Evolutionary conservation across 1,140 invertebrate genomes (phyloP).

Genomic region (Cecropterus lyciades): DNA sequence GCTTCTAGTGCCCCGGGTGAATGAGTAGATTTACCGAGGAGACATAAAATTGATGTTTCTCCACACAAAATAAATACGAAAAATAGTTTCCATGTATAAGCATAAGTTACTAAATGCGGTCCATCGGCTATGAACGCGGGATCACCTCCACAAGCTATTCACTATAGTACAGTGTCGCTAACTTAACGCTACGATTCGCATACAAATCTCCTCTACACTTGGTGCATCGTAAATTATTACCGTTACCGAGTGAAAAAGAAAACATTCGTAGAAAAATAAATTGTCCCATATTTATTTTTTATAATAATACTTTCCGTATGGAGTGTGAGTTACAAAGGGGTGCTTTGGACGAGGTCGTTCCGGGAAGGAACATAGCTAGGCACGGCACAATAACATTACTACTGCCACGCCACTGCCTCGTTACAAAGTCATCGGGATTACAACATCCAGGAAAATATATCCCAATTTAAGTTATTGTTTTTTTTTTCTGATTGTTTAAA

Average conservation of each 20-base stretch:
- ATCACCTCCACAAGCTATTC: constrained; percentile 41
- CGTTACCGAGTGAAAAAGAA: constrained; percentile 49
- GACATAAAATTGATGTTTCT: not conserved
- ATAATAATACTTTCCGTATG: constrained; percentile 51
- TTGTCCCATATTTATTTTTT: constrained; percentile 47
- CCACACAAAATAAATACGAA: constrained; percentile 1
- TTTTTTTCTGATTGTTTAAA: no score
- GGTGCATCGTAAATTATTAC: constrained; percentile 49
- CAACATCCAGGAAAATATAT: no score
- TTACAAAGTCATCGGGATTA: no score
- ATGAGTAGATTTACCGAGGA: not conserved
- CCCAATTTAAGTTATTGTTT: no score
- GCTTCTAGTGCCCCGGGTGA: constrained; percentile 8
- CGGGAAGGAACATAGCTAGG: constrained; percentile 18
- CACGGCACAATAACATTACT: not conserved
- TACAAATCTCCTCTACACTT: constrained; percentile 56
- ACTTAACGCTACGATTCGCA: constrained; percentile 50
- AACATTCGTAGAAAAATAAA: constrained; percentile 72
- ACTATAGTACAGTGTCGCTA: constrained; percentile 46
- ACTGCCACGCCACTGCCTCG: no score
- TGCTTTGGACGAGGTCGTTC: constrained; percentile 31
- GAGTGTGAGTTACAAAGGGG: constrained; percentile 45
- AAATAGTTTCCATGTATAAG: constrained; percentile 9
- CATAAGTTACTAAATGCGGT: constrained; percentile 2
- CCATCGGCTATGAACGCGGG: constrained; percentile 25